Percentiles rank a stretch among this genome's conserved stretches.
Conservation (phyloP, 2,888 invertebrate species). For the Rhingia rostrata region DNA sequence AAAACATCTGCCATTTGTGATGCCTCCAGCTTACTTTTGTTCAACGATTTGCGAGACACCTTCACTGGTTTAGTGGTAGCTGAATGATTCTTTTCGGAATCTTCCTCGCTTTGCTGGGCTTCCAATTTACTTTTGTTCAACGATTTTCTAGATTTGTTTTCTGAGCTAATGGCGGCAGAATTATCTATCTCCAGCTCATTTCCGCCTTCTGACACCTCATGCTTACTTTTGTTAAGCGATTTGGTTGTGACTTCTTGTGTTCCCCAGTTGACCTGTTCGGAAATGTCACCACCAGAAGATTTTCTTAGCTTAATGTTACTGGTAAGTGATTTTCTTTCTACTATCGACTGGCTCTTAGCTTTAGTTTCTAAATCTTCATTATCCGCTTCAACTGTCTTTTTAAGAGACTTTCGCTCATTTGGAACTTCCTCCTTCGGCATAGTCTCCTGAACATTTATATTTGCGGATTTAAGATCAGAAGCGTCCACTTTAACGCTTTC, state of each 20-base stretch:
- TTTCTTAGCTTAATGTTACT: background rate
- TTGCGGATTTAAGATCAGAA: background rate
- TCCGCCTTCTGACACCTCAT: background rate
- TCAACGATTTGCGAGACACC: too few relatives aligned
- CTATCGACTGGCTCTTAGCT: background rate
- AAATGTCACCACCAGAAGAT: constrained; percentile 4
- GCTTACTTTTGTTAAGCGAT: background rate
- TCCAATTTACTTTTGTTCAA: background rate
- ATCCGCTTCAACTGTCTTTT: background rate
- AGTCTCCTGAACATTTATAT: background rate
- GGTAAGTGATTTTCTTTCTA: constrained; percentile 8
- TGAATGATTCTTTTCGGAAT: too few relatives aligned
- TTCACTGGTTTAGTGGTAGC: too few relatives aligned
- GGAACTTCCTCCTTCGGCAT: background rate
- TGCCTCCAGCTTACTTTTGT: too few relatives aligned
- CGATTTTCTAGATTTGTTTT: background rate
- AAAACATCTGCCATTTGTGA: too few relatives aligned
- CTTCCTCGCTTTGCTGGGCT: too few relatives aligned
- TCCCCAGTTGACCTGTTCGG: constrained; percentile 1
- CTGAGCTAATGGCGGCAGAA: too few relatives aligned
- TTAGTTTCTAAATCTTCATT: background rate
- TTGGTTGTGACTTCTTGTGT: background rate
- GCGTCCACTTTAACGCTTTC: background rate
- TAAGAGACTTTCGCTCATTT: constrained; percentile 1
- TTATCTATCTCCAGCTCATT: background rate